Conservation (phyloP, 2,888 invertebrate genomes). For the Leptinotarsa tumamoca region DNA sequence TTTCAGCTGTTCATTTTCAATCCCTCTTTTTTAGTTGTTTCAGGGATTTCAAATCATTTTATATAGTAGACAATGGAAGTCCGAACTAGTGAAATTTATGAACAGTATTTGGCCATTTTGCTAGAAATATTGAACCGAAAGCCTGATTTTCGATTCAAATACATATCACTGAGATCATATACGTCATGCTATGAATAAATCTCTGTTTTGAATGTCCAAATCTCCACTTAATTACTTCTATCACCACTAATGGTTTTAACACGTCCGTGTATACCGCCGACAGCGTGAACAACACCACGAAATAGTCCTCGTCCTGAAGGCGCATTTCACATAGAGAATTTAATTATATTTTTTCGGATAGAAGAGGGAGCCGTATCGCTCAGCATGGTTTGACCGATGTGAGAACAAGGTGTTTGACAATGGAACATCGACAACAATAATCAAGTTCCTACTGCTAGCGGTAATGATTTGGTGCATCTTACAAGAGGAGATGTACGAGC, state of each 20-base stretch:
- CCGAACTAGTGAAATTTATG: too few relatives aligned
- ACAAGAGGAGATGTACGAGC: neutral
- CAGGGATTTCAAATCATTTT: too few relatives aligned
- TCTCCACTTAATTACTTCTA: slow-evolving; percentile 9
- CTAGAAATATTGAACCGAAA: neutral
- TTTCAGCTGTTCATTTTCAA: too few relatives aligned
- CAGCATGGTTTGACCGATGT: slow-evolving; percentile 52
- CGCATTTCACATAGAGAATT: slow-evolving; percentile 24
- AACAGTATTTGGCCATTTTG: neutral
- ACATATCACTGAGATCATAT: slow-evolving; percentile 5
- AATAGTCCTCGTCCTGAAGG: slow-evolving; percentile 28
- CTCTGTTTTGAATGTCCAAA: neutral
- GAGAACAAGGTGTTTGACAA: slow-evolving; percentile 56
- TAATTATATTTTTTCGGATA: slow-evolving; percentile 30
- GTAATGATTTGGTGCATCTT: slow-evolving; percentile 48
- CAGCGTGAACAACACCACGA: slow-evolving; percentile 29
- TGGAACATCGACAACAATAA: slow-evolving; percentile 53
- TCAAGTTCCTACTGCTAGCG: slow-evolving; percentile 53
- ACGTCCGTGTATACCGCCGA: slow-evolving; percentile 19
- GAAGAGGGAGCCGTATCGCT: slow-evolving; percentile 41
- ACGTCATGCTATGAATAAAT: slow-evolving; percentile 14
- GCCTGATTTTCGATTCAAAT: neutral
- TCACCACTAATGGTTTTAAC: slow-evolving; percentile 31
- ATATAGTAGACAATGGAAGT: too few relatives aligned
- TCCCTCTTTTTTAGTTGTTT: too few relatives aligned